Conservation (phyloP, 1,140 invertebrate genomes). For the Parapsyche elsis region DNA sequence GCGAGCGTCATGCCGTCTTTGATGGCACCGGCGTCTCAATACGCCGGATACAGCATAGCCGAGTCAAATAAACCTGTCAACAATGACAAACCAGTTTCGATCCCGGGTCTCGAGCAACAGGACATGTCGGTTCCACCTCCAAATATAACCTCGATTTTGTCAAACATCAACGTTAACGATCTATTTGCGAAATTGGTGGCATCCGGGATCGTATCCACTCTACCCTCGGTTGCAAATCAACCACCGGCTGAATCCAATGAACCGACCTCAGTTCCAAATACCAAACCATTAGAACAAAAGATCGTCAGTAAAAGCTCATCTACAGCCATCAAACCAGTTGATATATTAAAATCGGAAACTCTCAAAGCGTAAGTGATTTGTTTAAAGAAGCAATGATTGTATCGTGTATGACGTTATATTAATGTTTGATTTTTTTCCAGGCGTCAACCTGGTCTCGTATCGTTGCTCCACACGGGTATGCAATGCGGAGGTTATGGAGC, state of each 20-base stretch:
- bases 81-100: constrained; percentile 54
- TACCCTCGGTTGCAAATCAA: constrained; percentile 54
- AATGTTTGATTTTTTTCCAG: constrained; percentile 61
- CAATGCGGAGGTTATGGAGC: constrained; percentile 95
- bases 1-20: constrained; percentile 73
- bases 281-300: constrained; percentile 26
- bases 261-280: neutral
- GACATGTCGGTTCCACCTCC: constrained; percentile 59
- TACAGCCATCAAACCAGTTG: constrained; percentile 70
- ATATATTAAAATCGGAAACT: constrained; percentile 75
- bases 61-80: constrained; percentile 55
- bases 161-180: constrained; percentile 80
- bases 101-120: constrained; percentile 60
- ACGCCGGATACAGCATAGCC: constrained; percentile 65
- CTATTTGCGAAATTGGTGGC: constrained; percentile 86
- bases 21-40: constrained; percentile 69
- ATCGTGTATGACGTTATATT: no score
- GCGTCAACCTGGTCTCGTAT: constrained; percentile 75
- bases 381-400: no score
- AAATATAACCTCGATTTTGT: constrained; percentile 54
- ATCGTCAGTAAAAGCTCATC: neutral
- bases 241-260: constrained; percentile 35
- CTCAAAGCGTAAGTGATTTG: constrained; percentile 79
- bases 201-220: constrained; percentile 80
- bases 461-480: constrained; percentile 84